Conservation (phyloP, 2,113 vertebrate genomes). For the Oreochromis tanganicae region DNA sequence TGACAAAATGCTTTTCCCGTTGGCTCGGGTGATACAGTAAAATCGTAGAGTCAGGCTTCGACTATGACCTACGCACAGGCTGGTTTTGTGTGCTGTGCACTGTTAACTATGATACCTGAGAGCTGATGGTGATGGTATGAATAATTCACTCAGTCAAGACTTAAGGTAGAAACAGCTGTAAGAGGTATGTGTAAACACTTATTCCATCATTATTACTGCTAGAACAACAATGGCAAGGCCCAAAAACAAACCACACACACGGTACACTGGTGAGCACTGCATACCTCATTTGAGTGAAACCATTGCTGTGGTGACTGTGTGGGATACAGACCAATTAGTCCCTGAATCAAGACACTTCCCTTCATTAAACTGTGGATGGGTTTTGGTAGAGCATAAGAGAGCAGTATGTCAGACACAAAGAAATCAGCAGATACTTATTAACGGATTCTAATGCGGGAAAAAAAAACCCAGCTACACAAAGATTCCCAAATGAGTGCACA, state of each 20-base stretch:
- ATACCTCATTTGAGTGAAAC: slow-evolving; percentile 19
- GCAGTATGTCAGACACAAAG: background rate
- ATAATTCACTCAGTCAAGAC: background rate
- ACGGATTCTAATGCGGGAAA: background rate
- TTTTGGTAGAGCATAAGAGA: background rate
- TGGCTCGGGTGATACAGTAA: background rate
- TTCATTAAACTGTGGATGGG: background rate
- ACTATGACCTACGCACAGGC: background rate
- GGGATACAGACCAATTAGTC: slow-evolving; percentile 24
- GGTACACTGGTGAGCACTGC: background rate
- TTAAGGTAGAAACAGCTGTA: slow-evolving; percentile 1
- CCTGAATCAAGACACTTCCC: slow-evolving; percentile 35
- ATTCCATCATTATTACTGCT: background rate
- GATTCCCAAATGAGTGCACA: background rate
- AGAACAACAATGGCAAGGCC: slow-evolving; percentile 22
- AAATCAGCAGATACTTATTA: background rate
- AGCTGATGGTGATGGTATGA: slow-evolving; percentile 27
- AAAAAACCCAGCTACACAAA: background rate
- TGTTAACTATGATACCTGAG: slow-evolving; percentile 50
- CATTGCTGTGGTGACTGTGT: slow-evolving; percentile 5
- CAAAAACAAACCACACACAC: slow-evolving; percentile 5
- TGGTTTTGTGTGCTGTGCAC: background rate
- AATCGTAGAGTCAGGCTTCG: background rate
- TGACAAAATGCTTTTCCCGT: background rate
- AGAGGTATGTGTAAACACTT: slow-evolving; percentile 29